Evolutionary conservation across 2,888 invertebrate species (phyloP), one percentile per base, ranked within the genome.

Genomic region (Pelosia muscerda): DNA sequence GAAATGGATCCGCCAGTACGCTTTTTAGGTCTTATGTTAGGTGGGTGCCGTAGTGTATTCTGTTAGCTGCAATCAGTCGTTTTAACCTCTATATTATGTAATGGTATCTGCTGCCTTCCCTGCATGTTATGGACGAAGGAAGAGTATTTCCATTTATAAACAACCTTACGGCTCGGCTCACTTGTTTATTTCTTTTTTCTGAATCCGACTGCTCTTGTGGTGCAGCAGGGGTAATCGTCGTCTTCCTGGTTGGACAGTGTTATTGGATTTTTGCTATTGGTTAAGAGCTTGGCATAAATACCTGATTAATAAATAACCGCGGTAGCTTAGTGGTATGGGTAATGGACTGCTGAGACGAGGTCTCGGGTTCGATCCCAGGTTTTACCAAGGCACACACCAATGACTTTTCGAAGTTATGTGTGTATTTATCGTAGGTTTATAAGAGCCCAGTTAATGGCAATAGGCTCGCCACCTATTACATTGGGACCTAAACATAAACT

Each of bases 21-120:
- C 66, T 49, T 49, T 62, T 49, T 25, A 60, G 55, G 31, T 59
- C 34, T 31, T 34, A n/a, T 49, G 31, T 58, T 49, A 42, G 28
- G 67, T 68, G 42, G 68, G 68, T 55, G 28, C 53, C 26, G 26
- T 67, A 42, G 63, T 34, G 34, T 63, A 63, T 64, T 63, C 54
- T 63, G 59, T 68, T 63, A 38, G 55, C 55, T 54, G 55, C 63
- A 63, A 55, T 63, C 26, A 55, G 31, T 63, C 13, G 38, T 38
- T 49, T 8, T 53, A 64, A n/a, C 42, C 25, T 64, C 13, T 42
- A 54, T 55, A 28, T 55, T 54, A 34, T 54, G 53, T 59, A 54
- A 55, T 62, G n/a, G 11, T 61, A 56, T 61, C 56, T 53, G 31
- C 53, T 34, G 22, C 57, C 22, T 57, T 38, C 5, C 25, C 42